Base-by-base conservation (phyloP, 2,797 vertebrate genomes). In the Selene dorsalis region DNA sequence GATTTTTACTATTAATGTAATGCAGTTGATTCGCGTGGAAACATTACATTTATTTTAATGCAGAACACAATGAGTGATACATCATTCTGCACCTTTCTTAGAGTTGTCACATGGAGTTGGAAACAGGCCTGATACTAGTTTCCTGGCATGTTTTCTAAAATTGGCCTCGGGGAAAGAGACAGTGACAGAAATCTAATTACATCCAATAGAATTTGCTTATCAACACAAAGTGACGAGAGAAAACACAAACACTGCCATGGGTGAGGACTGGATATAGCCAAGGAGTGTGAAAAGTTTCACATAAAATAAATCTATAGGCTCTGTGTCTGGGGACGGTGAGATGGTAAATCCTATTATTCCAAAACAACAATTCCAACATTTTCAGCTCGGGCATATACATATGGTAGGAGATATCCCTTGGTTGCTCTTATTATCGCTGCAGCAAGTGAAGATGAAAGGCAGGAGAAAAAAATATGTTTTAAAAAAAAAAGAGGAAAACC, bases 181-280 rank as follows among this genome's bases (percentile, higher is more conserved):
- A 67, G 58, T 77, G 58, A 82, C 52, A 50, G 24, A 22, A 86
- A 84, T 87, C 66, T 72, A 81, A 90, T 87, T 87, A 79, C 63
- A 75, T 47, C 41, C 7, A 77, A 84, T 64, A 82, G 24, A 76
- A 87, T 84, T 73, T 84, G 70, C 50, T 79, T 62, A 82, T 81
- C 70, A 76, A 74, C 66, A 69, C 38, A 71, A 71, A 76, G 66
- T 69, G 62, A 39, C 69, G 30, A 63, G 59, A 68, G 12, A 73
- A 73, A 72, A 65, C 26, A 47, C 22, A 69, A 73, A 73, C 56
- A 63, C 60, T 43, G 47, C 69, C 48, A 53, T 24, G 38, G 53
- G 32, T 32, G 39, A 66, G n/a, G 18, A 53, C 16, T n/a, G 43
- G 13, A 68, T n/a, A 73, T 39, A 48, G 52, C 16, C 30, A 61